Conservation (phyloP, 2,888 invertebrate genomes). For the Phorcus lineatus region DNA sequence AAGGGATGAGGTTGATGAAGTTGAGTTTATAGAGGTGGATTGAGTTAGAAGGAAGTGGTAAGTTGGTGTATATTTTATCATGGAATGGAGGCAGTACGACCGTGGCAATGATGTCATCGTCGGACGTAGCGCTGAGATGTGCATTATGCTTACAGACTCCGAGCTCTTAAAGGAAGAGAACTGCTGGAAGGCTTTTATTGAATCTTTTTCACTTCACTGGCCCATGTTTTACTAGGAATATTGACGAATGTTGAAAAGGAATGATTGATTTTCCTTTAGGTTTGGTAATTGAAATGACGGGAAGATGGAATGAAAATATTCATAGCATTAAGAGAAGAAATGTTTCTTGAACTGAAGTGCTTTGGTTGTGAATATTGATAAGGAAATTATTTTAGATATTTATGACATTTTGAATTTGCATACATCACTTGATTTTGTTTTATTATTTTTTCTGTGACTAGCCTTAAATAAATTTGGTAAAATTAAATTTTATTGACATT, state of each 20-base stretch:
- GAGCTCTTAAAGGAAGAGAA: neutral
- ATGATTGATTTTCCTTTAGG: neutral
- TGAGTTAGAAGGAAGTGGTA: neutral
- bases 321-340: too few relatives aligned
- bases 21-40: neutral
- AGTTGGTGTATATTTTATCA: conserved; percentile 12
- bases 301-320: too few relatives aligned
- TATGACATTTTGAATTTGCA: too few relatives aligned
- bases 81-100: neutral
- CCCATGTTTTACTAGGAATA: conserved; percentile 1
- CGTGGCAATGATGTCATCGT: conserved; percentile 11
- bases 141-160: too few relatives aligned
- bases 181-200: neutral
- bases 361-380: too few relatives aligned
- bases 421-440: too few relatives aligned
- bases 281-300: neutral
- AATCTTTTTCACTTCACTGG: conserved; percentile 10
- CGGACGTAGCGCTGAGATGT: neutral
- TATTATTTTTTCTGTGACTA: too few relatives aligned
- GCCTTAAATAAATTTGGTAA: too few relatives aligned
- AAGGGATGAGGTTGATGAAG: too few relatives aligned
- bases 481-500: too few relatives aligned
- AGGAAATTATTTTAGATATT: too few relatives aligned
- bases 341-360: too few relatives aligned
- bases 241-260: conserved; percentile 13